A percentile compares a stretch with the other conserved stretches of the same genome.
Conservation (phyloP, 2,888 invertebrate genomes). For the Drosophila neutralis region DNA sequence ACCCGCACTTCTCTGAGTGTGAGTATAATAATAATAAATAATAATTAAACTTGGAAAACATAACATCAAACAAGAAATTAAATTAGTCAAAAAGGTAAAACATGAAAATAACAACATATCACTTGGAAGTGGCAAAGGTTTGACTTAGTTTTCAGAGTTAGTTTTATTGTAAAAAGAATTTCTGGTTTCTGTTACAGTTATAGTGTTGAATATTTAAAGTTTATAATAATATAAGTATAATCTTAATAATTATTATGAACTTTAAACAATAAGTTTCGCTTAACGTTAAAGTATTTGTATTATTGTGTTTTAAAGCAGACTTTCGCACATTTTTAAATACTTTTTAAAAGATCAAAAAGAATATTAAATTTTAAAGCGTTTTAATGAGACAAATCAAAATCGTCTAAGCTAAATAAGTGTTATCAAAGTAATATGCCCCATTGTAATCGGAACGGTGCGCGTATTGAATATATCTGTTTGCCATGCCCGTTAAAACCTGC, state of each 20-base stretch:
- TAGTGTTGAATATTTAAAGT: neutral
- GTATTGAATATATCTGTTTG: conserved; percentile 49
- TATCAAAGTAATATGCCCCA: conserved; percentile 32
- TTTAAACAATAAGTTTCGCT: neutral
- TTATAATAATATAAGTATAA: neutral
- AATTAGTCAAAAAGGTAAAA: neutral
- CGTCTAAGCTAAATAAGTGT: neutral
- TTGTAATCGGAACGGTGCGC: conserved; percentile 16
- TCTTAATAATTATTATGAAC: no score
- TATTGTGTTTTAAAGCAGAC: no score
- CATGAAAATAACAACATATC: neutral
- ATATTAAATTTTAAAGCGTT: no score
- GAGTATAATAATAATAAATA: neutral
- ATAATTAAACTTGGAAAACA: neutral
- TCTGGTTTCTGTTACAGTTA: neutral
- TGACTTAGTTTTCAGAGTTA: neutral
- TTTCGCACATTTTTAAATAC: no score
- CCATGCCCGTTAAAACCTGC: conserved; percentile 48
- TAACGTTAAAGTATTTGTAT: no score
- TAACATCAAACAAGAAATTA: neutral
- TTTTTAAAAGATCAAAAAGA: no score
- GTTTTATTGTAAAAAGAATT: neutral
- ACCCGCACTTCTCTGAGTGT: conserved; percentile 18
- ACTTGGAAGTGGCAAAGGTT: neutral
- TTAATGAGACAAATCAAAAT: neutral